Percentiles rank a stretch among this genome's conserved stretches.
Conservation (phyloP, 2,113 vertebrate genomes). For the Apeltes quadracus region DNA sequence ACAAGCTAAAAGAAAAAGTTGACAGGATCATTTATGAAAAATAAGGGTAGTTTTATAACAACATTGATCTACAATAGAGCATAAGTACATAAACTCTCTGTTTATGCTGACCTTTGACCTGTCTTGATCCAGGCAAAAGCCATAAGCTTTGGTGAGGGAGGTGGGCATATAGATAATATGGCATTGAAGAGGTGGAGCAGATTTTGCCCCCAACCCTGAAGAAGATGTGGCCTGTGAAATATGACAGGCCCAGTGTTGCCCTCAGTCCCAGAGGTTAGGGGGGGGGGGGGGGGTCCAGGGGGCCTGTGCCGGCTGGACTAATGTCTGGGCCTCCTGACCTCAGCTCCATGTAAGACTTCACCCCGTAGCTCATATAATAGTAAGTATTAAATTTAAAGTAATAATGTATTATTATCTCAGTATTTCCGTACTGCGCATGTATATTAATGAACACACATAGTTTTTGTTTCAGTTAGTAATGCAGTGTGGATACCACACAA, state of each 20-base stretch:
- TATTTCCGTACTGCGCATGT: slow-evolving; percentile 17
- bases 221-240: slow-evolving; percentile 62
- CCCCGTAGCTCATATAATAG: slow-evolving; percentile 6
- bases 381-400: slow-evolving; percentile 32
- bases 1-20: slow-evolving; percentile 15
- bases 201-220: slow-evolving; percentile 71
- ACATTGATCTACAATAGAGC: background rate
- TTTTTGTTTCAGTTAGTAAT: slow-evolving; percentile 27
- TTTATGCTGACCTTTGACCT: slow-evolving; percentile 63
- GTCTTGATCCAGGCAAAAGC: slow-evolving; percentile 45
- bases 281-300: slow-evolving; percentile 56
- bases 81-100: no score
- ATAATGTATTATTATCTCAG: slow-evolving; percentile 7
- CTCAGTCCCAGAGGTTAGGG: slow-evolving; percentile 68
- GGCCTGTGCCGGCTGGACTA: slow-evolving; percentile 66
- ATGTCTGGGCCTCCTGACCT: slow-evolving; percentile 60
- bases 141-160: slow-evolving; percentile 27
- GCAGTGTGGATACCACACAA: slow-evolving; percentile 25
- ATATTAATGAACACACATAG: slow-evolving; percentile 7
- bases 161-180: slow-evolving; percentile 51
- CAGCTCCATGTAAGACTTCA: slow-evolving; percentile 32
- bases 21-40: background rate
- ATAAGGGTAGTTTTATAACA: slow-evolving; percentile 12
- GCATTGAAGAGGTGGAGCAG: slow-evolving; percentile 64
- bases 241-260: slow-evolving; percentile 78